phyloP scores from a whole-genome alignment of 2,888 invertebrate genomes.

The Drosophila eohydei region DNA sequence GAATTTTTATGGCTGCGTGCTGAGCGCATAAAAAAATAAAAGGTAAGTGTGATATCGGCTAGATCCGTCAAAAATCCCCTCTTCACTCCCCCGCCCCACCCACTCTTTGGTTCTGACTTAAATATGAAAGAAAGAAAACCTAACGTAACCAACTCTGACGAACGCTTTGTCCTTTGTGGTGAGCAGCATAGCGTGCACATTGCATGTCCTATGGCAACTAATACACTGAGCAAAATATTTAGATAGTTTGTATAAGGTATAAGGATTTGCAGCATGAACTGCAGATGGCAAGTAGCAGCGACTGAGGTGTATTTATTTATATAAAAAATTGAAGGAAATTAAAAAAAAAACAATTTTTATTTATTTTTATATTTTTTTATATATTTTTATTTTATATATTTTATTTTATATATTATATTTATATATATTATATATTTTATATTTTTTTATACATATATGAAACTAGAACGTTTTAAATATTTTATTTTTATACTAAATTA shows the following conservation, averaged over 20 bases:
- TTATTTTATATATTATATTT: too few relatives aligned
- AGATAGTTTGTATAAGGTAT: not conserved
- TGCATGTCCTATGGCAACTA: constrained; percentile 46
- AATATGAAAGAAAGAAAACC: constrained; percentile 2
- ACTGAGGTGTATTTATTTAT: too few relatives aligned
- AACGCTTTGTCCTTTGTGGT: constrained; percentile 76
- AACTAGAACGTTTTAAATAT: too few relatives aligned
- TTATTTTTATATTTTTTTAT: too few relatives aligned
- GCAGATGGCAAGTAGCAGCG: not conserved
- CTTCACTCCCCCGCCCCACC: not conserved
- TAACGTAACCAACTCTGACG: constrained; percentile 24
- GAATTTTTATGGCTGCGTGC: constrained; percentile 74
- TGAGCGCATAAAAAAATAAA: constrained; percentile 73
- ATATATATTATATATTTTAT: too few relatives aligned
- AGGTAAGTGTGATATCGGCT: constrained; percentile 79
- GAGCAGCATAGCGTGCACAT: constrained; percentile 58
- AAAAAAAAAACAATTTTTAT: not conserved
- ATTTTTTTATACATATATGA: too few relatives aligned
- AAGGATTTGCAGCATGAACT: not conserved
- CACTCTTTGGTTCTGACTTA: not conserved
- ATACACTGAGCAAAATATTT: constrained; percentile 9
- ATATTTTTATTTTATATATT: not conserved
- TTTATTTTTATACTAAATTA: too few relatives aligned
- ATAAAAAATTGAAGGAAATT: not conserved
- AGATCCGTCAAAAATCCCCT: constrained; percentile 30